Evolutionary conservation across 2,888 invertebrate genomes (phyloP), one percentile per base, ranked within the genome.

Genomic region (Hoplodrina blanda): DNA sequence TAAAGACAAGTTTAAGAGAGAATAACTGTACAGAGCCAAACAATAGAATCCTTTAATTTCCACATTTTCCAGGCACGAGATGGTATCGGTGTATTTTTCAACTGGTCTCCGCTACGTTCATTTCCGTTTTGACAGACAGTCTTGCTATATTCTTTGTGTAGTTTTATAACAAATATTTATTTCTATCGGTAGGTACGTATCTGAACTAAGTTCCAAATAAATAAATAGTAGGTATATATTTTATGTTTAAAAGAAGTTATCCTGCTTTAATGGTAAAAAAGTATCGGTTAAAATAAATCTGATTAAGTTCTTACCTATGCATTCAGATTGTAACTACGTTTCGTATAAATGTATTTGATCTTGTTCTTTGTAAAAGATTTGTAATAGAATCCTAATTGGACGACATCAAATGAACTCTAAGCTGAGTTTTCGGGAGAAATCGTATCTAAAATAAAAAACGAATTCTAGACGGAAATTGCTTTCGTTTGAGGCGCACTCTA

Each of bases 381-480:
- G 82, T 83, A 82, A 79, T 83, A 81, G 70, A 79, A 80, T 74
- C 85, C 85, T 90, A 90, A 90, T 90, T 90, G 87, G 84, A 88
- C 71, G 79, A 85, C 87, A 86, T 86, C 83, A 89, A 91, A 91
- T 89, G 87, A 89, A 87, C 85, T 88, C 86, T 89, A 90, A 91
- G 90, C 87, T 78, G 80, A 86, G 77, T 84, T 80, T 83, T 83
- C 83, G 80, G 72, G 83, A 85, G 85, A 83, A 88, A 86, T 84
- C 85, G 85, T 87, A 83, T 85, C 83, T 88, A 87, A 89, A 90
- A 25, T 25, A 70, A 89, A 69, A 90, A 87, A 92, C 91, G 88
- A 80, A 85, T 87, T 85, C 90, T 89, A 89, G 89, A 88, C 87
- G 90, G 89, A 92, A 93, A 95, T 94, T 92, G 91, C 93, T 92